Evolutionary conservation across 1,140 invertebrate species (phyloP).

Genomic region (Trichogramma pretiosum): DNA sequence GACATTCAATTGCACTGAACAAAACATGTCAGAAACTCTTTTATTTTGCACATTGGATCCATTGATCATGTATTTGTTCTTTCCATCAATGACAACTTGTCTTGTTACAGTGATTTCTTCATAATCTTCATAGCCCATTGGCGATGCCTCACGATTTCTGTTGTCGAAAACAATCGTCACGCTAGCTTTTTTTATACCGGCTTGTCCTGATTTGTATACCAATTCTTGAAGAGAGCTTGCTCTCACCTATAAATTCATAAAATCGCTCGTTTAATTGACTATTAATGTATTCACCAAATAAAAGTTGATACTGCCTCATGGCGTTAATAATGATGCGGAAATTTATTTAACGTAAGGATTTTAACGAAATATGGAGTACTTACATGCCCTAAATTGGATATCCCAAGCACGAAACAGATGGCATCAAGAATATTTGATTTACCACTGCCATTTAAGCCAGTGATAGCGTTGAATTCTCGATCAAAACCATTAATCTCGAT

Average conservation of each 20-base stretch:
- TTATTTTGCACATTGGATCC: constrained; percentile 83
- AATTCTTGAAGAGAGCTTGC: constrained; percentile 85
- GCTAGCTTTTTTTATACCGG: constrained; percentile 89
- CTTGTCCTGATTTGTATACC: constrained; percentile 96
- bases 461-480: constrained; percentile 94
- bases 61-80: constrained; percentile 93
- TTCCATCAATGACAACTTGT: constrained; percentile 73
- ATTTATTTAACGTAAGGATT: too few species aligned
- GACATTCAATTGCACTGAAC: constrained; percentile 93
- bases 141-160: constrained; percentile 69
- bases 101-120: constrained; percentile 90
- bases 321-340: too few species aligned
- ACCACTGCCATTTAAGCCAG: constrained; percentile 96
- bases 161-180: constrained; percentile 97
- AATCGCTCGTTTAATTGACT: not conserved
- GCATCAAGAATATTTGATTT: constrained; percentile 98
- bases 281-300: too few species aligned
- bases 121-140: constrained; percentile 86
- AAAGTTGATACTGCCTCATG: too few species aligned
- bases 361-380: constrained; percentile 31
- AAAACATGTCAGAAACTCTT: constrained; percentile 87
- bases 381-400: constrained; percentile 88
- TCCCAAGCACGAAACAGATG: constrained; percentile 96
- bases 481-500: constrained; percentile 94
- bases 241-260: constrained; percentile 65